Percentiles rank a stretch among this genome's conserved stretches.
phyloP scores from a whole-genome alignment of 2,797 vertebrate species.

The Diplodus puntazzo region DNA sequence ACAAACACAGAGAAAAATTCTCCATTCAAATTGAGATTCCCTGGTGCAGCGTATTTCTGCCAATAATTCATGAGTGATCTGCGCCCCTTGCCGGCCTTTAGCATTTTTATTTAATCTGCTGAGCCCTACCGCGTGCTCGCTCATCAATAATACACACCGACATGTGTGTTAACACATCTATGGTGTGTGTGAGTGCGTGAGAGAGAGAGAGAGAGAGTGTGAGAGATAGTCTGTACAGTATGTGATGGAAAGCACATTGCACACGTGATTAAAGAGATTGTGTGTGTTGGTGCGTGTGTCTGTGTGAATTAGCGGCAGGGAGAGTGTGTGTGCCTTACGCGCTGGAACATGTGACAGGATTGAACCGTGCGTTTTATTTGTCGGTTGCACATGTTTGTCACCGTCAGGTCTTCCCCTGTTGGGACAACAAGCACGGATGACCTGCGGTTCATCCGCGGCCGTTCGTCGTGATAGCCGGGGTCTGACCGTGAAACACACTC shows the following conservation, averaged over 20 bases:
- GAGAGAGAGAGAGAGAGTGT: not conserved
- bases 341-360: conserved; percentile 21
- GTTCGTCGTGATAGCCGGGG: conserved; percentile 15
- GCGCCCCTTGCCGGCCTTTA: conserved; percentile 91
- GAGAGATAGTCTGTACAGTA: not conserved
- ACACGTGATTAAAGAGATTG: conserved; percentile 14
- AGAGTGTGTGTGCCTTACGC: not conserved
- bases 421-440: conserved; percentile 49
- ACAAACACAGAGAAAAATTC: conserved; percentile 18
- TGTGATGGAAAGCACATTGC: conserved; percentile 35
- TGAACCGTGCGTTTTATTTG: not conserved
- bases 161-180: conserved; percentile 95
- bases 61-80: conserved; percentile 98
- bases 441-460: conserved; percentile 30
- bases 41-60: conserved; percentile 88
- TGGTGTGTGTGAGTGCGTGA: conserved; percentile 50
- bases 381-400: conserved; percentile 15
- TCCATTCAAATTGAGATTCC: conserved; percentile 88
- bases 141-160: conserved; percentile 93
- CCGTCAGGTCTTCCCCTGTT: conserved; percentile 11
- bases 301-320: not conserved
- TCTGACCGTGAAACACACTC: conserved; percentile 60
- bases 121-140: conserved; percentile 87
- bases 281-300: not conserved
- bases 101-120: conserved; percentile 95